Percentiles rank a stretch among this genome's conserved stretches.
Conservation (phyloP, 2,113 vertebrate species). For the Microcebus tavaratra region DNA sequence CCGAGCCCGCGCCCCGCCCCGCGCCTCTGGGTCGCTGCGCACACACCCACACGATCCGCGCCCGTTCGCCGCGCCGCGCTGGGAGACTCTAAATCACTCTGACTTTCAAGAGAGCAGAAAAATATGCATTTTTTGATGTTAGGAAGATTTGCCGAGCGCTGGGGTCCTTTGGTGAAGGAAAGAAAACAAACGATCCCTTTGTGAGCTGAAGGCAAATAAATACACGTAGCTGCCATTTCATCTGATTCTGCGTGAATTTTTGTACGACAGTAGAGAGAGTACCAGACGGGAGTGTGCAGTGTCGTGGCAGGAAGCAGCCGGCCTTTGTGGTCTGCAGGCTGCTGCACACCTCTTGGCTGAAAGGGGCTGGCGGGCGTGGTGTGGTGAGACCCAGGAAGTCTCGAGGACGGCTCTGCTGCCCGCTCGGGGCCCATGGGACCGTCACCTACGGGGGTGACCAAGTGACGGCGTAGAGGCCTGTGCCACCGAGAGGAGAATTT, state of each 20-base stretch:
- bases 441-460: background rate
- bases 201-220: too few relatives aligned
- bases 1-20: background rate
- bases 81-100: background rate
- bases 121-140: background rate
- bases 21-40: fast-evolving
- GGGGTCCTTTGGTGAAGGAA: background rate
- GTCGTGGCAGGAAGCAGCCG: fast-evolving
- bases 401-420: background rate
- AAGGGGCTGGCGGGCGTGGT: background rate
- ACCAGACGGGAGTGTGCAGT: fast-evolving
- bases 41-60: background rate
- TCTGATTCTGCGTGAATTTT: too few relatives aligned
- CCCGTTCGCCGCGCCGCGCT: fast-evolving
- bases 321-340: background rate
- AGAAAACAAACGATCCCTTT: background rate
- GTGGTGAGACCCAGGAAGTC: background rate
- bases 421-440: background rate
- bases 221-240: fast-evolving
- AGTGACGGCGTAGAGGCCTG: background rate
- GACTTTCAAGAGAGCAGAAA: background rate
- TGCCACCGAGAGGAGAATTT: background rate
- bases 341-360: fast-evolving
- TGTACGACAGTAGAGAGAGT: fast-evolving
- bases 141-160: background rate